A percentile compares a stretch with the other conserved stretches of the same genome.
Conservation (phyloP, 2,888 invertebrate genomes). For the Camponotus fellah region DNA sequence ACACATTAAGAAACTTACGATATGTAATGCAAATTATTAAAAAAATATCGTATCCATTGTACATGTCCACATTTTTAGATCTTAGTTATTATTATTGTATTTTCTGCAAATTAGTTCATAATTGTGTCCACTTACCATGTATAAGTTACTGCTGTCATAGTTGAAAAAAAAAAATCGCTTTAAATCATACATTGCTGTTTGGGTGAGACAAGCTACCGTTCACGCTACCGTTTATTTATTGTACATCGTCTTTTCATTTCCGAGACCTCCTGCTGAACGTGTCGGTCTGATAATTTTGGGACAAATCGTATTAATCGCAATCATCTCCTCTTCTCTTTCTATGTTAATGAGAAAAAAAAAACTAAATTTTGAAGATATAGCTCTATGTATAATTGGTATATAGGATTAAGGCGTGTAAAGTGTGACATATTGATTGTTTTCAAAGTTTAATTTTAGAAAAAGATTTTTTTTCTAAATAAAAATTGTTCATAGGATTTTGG, state of each 20-base stretch:
- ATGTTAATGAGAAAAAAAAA: constrained; percentile 62
- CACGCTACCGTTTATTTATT: constrained; percentile 73
- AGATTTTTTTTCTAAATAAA: neutral
- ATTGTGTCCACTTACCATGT: constrained; percentile 60
- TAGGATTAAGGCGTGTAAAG: constrained; percentile 13
- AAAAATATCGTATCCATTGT: constrained; percentile 68
- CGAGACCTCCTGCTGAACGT: constrained; percentile 71
- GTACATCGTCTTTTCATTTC: constrained; percentile 57
- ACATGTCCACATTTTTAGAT: constrained; percentile 65
- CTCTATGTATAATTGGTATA: constrained; percentile 75
- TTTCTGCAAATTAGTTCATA: constrained; percentile 70
- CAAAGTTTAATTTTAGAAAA: constrained; percentile 21
- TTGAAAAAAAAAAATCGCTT: constrained; percentile 20
- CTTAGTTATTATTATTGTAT: constrained; percentile 69
- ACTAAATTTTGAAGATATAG: constrained; percentile 49
- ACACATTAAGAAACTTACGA: constrained; percentile 57
- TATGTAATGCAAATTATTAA: constrained; percentile 69
- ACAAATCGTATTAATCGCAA: constrained; percentile 70
- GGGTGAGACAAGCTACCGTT: constrained; percentile 68
- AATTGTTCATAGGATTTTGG: neutral
- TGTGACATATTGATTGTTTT: constrained; percentile 24
- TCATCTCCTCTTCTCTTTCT: constrained; percentile 49
- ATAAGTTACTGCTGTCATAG: constrained; percentile 53
- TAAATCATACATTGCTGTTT: constrained; percentile 69
- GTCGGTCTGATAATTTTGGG: constrained; percentile 81